These are phyloP conservation scores for Myioborus miniatus DNA, from an alignment of 2,797 vertebrate genomes.

Conservation along the genomic window DNA sequence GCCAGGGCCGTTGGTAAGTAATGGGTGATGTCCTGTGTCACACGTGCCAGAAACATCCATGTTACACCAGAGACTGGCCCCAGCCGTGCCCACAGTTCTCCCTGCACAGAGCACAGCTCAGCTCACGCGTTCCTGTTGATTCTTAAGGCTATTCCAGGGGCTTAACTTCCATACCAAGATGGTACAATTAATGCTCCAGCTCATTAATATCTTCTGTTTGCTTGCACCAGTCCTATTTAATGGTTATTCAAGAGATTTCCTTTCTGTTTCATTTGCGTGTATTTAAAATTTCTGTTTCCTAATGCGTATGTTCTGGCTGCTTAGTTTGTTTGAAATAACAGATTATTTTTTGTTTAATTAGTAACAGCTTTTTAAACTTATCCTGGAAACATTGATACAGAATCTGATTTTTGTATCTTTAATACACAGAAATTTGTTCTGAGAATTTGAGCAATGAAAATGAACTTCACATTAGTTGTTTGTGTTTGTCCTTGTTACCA, in stretches of 20 bases:
- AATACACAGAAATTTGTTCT: neutral
- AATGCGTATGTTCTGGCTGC: neutral
- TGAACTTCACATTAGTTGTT: neutral
- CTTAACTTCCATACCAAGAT: neutral
- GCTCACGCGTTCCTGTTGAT: neutral
- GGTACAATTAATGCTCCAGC: neutral
- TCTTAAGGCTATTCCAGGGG: neutral
- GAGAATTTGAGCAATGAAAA: neutral
- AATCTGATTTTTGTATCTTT: neutral
- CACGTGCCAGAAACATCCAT: fast-evolving
- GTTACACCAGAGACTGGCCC: neutral
- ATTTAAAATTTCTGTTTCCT: slow-evolving; percentile 39
- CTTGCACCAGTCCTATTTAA: neutral
- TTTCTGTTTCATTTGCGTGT: neutral
- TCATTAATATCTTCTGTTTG: slow-evolving; percentile 9
- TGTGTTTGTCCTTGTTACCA: slow-evolving; percentile 8
- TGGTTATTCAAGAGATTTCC: neutral
- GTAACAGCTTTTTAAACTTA: neutral
- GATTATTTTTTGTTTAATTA: neutral
- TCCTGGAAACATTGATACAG: neutral
- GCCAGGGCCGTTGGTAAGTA: slow-evolving; percentile 34
- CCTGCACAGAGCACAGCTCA: neutral
- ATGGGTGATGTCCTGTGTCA: fast-evolving
- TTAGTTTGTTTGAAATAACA: slow-evolving; percentile 16
- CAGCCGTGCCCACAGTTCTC: fast-evolving